phyloP scores from a whole-genome alignment of 2,888 invertebrate genomes.

The Tyria jacobaeae region DNA sequence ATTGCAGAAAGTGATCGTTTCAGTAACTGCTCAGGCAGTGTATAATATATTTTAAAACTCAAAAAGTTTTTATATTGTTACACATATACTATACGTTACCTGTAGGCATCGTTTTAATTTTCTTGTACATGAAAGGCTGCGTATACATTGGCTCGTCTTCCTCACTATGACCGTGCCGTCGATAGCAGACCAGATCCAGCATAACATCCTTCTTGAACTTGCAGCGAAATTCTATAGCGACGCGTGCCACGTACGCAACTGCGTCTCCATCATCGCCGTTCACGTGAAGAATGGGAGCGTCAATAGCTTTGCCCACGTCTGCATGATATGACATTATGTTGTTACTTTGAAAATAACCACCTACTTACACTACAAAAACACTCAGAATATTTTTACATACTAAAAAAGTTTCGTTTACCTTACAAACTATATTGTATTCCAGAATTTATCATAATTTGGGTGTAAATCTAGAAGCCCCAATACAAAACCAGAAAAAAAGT shows the following conservation, averaged over 20 bases:
- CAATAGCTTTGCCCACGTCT: constrained; percentile 95
- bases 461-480: no score
- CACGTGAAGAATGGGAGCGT: constrained; percentile 97
- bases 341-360: no score
- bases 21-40: background rate
- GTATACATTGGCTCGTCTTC: constrained; percentile 98
- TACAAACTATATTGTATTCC: no score
- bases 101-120: constrained; percentile 89
- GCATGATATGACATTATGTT: constrained; percentile 2
- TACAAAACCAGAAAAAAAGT: no score
- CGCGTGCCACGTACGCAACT: constrained; percentile 94
- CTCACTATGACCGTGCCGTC: constrained; percentile 97
- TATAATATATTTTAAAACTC: background rate
- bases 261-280: constrained; percentile 98
- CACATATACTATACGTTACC: no score
- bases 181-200: constrained; percentile 93
- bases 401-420: no score
- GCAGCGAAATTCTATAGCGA: constrained; percentile 96
- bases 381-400: no score
- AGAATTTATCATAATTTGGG: no score
- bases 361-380: no score
- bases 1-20: no score
- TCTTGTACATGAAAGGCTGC: constrained; percentile 97
- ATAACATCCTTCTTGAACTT: constrained; percentile 95
- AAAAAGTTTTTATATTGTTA: background rate